Base-by-base conservation (phyloP, 2,888 invertebrate genomes). In the Metacarcinus magister region DNA sequence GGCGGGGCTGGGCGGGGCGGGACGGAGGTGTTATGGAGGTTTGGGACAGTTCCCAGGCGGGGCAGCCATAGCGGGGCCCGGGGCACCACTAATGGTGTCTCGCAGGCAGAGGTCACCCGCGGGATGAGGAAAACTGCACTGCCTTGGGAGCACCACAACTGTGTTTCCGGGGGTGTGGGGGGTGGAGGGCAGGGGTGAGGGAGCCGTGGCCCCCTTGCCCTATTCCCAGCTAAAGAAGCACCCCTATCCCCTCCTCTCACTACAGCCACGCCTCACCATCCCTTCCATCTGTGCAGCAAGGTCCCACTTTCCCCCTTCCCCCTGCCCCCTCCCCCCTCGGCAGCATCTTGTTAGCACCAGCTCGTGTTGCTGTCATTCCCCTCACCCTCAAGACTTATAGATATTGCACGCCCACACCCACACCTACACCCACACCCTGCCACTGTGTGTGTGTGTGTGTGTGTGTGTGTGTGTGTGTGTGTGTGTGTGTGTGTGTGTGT, bases 31-130 rank as follows among this genome's bases (percentile, higher is more conserved):
- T 87, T 32, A 39, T 87, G 87, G 16, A 87, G 87, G 75, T 75
- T 75, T 75, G 75, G 75, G 75, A 75, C 75, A 75, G 75, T 75
- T 75, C 75, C 75, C 75, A 75, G 87, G 87, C 39, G 39, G 87
- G 87, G 39, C 87, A 87, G 39, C 39, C 39, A 87, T 16, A n/a
- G 87, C 39, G 87, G 13, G 39, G 28, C 75, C 75, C 8, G n/a
- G n/a, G 75, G 75, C 75, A 75, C n/a, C 75, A 4, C 75, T 75
- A 28, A 75, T 32, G 87, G 87, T 3, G 39, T 87, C 39, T 39
- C 39, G 87, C 39, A 87, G 87, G 87, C 39, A 87, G 87, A 87
- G 87, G 87, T 87, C 39, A 87, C 87, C 87, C 19, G 39, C 32
- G 87, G 16, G 87, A 39, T 67, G 39, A 87, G 87, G 87, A 87